phyloP scores from a whole-genome alignment of 92 coral and sea anemone species.

The Montipora capitata region DNA sequence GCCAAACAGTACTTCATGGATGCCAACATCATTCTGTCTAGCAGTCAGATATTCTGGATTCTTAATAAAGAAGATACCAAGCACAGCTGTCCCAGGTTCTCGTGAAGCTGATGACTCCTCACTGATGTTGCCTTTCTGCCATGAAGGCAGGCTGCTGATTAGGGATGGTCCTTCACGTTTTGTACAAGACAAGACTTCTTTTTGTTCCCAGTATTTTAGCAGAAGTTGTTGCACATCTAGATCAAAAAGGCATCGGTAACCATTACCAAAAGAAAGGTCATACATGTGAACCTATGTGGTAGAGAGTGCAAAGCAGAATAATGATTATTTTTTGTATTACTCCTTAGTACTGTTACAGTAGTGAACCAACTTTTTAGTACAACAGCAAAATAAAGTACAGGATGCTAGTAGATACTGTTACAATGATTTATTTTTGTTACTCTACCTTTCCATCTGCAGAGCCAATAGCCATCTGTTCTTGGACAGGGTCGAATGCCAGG shows the following conservation, averaged over 20 bases:
- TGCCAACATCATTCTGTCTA: background rate
- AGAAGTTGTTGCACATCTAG: conserved; percentile 72
- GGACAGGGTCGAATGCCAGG: conserved; percentile 84
- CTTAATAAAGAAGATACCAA: conserved; percentile 67
- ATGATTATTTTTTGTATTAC: background rate
- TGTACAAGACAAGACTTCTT: background rate
- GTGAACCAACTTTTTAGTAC: background rate
- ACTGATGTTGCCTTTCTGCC: conserved; percentile 47
- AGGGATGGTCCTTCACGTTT: conserved; percentile 49
- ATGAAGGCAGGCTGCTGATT: conserved; percentile 78
- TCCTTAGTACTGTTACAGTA: too few species aligned
- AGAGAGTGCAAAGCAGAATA: background rate
- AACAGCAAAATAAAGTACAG: background rate
- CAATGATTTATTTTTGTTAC: too few species aligned
- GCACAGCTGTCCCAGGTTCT: conserved; percentile 72
- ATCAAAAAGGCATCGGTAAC: conserved; percentile 83
- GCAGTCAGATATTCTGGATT: conserved; percentile 28
- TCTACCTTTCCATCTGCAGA: conserved; percentile 95
- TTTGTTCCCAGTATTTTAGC: conserved; percentile 59
- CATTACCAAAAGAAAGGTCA: conserved; percentile 71
- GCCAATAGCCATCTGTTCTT: conserved; percentile 88
- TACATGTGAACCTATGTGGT: conserved; percentile 74
- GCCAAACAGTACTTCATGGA: conserved; percentile 40
- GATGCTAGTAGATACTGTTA: background rate
- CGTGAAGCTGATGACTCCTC: conserved; percentile 1